phyloP scores from a whole-genome alignment of 2,797 vertebrate species.

The Fistularia tabacaria region DNA sequence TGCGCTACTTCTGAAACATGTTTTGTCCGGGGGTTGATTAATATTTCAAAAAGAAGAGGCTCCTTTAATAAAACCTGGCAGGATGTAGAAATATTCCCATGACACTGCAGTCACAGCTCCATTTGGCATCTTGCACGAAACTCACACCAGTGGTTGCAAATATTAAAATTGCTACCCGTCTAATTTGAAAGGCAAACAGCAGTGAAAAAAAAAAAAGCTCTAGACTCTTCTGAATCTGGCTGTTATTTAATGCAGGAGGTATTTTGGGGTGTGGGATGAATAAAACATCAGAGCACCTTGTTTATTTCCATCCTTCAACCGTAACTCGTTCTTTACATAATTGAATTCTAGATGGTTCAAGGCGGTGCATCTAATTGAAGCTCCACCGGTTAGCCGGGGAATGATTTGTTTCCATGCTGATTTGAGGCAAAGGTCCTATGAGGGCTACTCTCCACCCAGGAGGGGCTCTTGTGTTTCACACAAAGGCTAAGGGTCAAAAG shows the following conservation, averaged over 20 bases:
- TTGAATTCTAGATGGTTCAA: constrained; percentile 54
- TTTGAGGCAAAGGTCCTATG: constrained; percentile 29
- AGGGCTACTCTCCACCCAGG: constrained; percentile 12
- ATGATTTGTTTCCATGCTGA: constrained; percentile 64
- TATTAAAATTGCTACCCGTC: constrained; percentile 31
- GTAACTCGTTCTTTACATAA: constrained; percentile 68
- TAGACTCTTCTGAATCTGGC: constrained; percentile 22
- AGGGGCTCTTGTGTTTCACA: constrained; percentile 4
- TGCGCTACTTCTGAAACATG: no score
- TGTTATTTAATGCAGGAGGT: constrained; percentile 61
- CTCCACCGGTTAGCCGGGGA: constrained; percentile 44
- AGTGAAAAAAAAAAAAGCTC: neutral
- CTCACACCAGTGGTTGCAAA: constrained; percentile 20
- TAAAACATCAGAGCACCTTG: constrained; percentile 68
- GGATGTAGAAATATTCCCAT: no score
- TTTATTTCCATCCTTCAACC: constrained; percentile 69
- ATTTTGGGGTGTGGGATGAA: constrained; percentile 62
- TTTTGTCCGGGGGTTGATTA: no score
- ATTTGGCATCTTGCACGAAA: constrained; percentile 13
- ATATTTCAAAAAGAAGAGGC: neutral
- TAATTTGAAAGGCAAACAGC: constrained; percentile 42
- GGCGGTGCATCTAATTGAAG: constrained; percentile 66
- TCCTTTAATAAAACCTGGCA: neutral
- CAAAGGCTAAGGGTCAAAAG: constrained; percentile 12
- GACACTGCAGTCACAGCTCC: no score